Evolutionary conservation across 2,888 invertebrate species (phyloP).

Genomic region (Lasiommata megera): DNA sequence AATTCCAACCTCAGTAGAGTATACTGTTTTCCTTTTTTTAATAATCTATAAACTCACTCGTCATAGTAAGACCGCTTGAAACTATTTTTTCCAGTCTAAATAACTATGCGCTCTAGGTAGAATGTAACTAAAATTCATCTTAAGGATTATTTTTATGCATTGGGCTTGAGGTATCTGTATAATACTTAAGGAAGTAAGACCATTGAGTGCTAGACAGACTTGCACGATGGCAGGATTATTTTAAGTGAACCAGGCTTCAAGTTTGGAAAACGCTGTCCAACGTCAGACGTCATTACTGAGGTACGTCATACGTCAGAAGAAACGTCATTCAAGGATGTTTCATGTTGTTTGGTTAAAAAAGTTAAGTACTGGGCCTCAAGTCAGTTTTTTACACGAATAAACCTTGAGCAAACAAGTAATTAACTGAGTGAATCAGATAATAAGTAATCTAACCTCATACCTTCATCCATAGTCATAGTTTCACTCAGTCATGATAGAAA

Average conservation of each 20-base stretch:
- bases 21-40: too few relatives aligned
- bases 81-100: too few relatives aligned
- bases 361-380: constrained; percentile 22
- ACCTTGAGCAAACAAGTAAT: constrained; percentile 34
- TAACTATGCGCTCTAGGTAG: too few relatives aligned
- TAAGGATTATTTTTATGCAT: too few relatives aligned
- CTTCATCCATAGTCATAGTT: constrained; percentile 15
- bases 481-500: constrained; percentile 22
- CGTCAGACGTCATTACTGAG: neutral
- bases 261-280: neutral
- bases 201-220: too few relatives aligned
- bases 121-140: too few relatives aligned
- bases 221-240: neutral
- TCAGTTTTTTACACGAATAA: constrained; percentile 31
- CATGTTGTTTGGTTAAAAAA: constrained; percentile 1
- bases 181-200: too few relatives aligned
- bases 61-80: too few relatives aligned
- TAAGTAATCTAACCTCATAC: constrained; percentile 23
- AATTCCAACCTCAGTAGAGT: too few relatives aligned
- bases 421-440: constrained; percentile 34
- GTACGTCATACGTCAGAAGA: constrained; percentile 4
- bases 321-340: constrained; percentile 25
- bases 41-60: too few relatives aligned
- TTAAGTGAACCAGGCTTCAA: neutral
- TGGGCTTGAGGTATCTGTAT: too few relatives aligned